These are phyloP conservation scores for Rhinoptilus africanus DNA, from an alignment of 2,113 vertebrate genomes.

Conservation along the genomic window DNA sequence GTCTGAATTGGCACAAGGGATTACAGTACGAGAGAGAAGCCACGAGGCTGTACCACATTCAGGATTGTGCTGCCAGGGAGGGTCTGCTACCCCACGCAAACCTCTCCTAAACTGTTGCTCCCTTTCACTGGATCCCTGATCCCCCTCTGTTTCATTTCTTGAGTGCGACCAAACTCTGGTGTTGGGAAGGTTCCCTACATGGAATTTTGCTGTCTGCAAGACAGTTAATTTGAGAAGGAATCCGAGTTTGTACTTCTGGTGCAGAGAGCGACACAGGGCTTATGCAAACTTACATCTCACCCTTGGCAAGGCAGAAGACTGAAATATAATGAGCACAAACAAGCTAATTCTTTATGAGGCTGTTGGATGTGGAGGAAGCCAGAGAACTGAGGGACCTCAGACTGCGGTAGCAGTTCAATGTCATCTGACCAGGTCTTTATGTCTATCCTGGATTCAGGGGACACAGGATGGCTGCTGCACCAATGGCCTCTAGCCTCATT, in stretches of 20 bases:
- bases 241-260: neutral
- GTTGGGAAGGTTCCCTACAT: neutral
- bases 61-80: neutral
- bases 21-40: neutral
- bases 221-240: neutral
- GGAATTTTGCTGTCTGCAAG: neutral
- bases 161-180: neutral
- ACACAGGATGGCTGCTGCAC: neutral
- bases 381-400: neutral
- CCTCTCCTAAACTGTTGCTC: neutral
- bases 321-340: neutral
- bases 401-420: neutral
- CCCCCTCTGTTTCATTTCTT: neutral
- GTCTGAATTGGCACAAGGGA: neutral
- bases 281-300: neutral
- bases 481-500: neutral
- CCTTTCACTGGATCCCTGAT: neutral
- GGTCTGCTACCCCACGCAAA: neutral
- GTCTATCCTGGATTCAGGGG: neutral
- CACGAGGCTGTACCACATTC: rapidly evolving
- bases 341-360: neutral
- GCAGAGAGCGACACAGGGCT: neutral
- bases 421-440: neutral
- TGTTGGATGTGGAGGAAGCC: neutral
- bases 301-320: neutral